Conservation (phyloP, 2,797 vertebrate genomes). For the Austrolebias charrua region DNA sequence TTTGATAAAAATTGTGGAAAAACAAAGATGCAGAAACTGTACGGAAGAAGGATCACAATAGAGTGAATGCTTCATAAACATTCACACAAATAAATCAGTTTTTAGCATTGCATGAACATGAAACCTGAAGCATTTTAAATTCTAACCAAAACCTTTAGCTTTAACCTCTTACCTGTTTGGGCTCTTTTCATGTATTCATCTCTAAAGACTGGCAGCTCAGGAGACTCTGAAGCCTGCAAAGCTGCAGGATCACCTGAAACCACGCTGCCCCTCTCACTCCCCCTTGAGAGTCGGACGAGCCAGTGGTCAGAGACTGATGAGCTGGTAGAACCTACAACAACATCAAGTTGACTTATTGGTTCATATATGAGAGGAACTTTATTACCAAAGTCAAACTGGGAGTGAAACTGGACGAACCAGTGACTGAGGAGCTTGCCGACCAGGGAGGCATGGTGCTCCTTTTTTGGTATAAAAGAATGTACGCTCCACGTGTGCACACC, state of each 20-base stretch:
- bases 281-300: constrained; percentile 81
- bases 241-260: constrained; percentile 64
- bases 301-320: constrained; percentile 88
- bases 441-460: constrained; percentile 84
- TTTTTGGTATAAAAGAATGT: constrained; percentile 96
- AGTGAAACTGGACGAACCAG: constrained; percentile 75
- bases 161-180: constrained; percentile 75
- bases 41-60: too few species aligned
- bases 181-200: constrained; percentile 52
- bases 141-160: neutral
- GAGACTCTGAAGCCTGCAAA: constrained; percentile 66
- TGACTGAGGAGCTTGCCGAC: constrained; percentile 85
- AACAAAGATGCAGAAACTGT: too few species aligned
- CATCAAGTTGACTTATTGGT: neutral
- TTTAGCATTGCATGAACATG: too few species aligned
- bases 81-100: too few species aligned
- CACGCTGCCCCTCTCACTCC: constrained; percentile 64
- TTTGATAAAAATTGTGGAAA: too few species aligned
- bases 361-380: neutral
- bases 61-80: too few species aligned
- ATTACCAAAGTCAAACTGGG: neutral
- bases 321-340: constrained; percentile 81
- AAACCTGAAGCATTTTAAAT: neutral
- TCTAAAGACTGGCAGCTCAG: constrained; percentile 73
- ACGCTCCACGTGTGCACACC: constrained; percentile 89